Base-by-base conservation (phyloP, 2,113 vertebrate species). In the Lycaon pictus region DNA sequence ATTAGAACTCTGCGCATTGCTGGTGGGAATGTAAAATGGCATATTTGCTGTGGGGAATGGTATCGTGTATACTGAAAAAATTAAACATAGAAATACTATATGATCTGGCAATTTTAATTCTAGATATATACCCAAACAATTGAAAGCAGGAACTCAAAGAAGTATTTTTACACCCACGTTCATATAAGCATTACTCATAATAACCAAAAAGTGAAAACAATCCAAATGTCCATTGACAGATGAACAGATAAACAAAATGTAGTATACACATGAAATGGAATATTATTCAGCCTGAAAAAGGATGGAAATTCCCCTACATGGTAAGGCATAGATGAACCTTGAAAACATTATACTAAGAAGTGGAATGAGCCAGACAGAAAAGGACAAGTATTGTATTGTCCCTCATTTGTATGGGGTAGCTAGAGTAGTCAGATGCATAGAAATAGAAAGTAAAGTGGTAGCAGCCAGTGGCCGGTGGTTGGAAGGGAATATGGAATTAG, bases 311-410 rank as follows among this genome's bases (percentile, higher is more conserved):
- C 90, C 87, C 43, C 9, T 56, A 71, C 23, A 37, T 51, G 11
- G 35, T 63, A 48, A 15, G 9, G 3, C 23, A 35, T 27, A 32
- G 63, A 80, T 53, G 53, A 79, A 69, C 6, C 7, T 60, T 93
- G 51, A 77, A 87, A 48, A 79, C 35, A 27, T 63, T 87, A 87
- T 48, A 58, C 53, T 67, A 85, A 67, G 82, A 88, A 55, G 63
- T 60, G 29, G 95, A 88, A 72, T 89, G 83, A 92, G 55, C 27
- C 69, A 83, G 77, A 56, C 84, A 63, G 67, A 20, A 55, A 87
- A 67, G 25, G 63, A 72, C 90, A 88, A 55, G 37, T 74, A n/a
- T 17, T 58, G 3, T 55, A 27, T 74, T 51, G n/a, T 55, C 65
- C 63, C 67, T 16, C 74, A 51, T 10, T 62, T 80, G 62, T 17